These are phyloP conservation scores for Drosophila colorata DNA, from an alignment of 2,888 invertebrate species.

Conservation along the genomic window DNA sequence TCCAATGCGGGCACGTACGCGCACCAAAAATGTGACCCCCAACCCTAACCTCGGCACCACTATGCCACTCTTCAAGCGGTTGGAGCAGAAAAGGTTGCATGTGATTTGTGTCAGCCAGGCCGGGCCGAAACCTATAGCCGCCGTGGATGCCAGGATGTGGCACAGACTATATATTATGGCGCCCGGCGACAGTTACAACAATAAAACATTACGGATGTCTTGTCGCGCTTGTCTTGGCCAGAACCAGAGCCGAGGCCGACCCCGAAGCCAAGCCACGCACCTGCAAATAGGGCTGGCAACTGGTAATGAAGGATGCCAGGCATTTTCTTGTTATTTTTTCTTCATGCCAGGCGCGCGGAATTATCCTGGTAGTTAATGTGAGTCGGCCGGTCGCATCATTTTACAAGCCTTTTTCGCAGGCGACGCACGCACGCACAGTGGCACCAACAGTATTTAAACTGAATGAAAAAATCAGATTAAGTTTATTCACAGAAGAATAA, in stretches of 20 bases:
- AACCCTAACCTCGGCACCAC: neutral
- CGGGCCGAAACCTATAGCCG: conserved; percentile 10
- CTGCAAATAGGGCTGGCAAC: conserved; percentile 22
- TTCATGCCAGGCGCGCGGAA: conserved; percentile 55
- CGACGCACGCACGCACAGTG: conserved; percentile 62
- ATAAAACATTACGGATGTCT: conserved; percentile 77
- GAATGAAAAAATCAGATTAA: neutral
- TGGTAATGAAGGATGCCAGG: conserved; percentile 75
- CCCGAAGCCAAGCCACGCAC: conserved; percentile 22
- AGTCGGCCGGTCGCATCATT: conserved; percentile 47
- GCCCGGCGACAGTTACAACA: conserved; percentile 77
- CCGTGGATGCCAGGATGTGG: conserved; percentile 57
- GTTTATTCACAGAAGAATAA: too few relatives aligned
- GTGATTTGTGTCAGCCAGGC: conserved; percentile 73
- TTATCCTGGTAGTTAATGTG: conserved; percentile 77
- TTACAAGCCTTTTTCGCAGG: conserved; percentile 53
- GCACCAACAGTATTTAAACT: neutral
- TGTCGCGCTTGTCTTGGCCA: conserved; percentile 56
- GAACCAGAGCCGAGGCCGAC: neutral
- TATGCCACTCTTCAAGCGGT: neutral
- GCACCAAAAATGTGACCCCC: conserved; percentile 57
- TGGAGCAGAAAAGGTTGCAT: conserved; percentile 64
- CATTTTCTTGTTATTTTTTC: conserved; percentile 75
- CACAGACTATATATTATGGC: conserved; percentile 73
- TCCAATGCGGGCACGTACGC: conserved; percentile 67